These are phyloP conservation scores for Drosophila pectinifera DNA, from an alignment of 1,140 invertebrate genomes.

Conservation along the genomic window DNA sequence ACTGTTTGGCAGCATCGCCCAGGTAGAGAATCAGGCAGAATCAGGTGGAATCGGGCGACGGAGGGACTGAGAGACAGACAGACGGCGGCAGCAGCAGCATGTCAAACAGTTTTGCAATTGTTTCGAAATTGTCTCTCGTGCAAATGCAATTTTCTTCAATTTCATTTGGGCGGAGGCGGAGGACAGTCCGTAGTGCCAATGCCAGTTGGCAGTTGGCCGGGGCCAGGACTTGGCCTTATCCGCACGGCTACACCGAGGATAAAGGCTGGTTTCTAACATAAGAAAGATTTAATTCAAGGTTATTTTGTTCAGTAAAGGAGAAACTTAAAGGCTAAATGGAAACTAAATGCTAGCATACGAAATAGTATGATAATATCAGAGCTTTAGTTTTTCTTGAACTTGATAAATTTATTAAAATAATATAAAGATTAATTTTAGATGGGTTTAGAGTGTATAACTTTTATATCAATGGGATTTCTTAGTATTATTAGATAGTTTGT, in stretches of 20 bases:
- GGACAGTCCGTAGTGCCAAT: slow-evolving; percentile 53
- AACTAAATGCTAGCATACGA: too few relatives aligned
- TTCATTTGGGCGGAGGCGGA: slow-evolving; percentile 77
- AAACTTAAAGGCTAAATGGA: background rate
- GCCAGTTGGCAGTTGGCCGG: slow-evolving; percentile 66
- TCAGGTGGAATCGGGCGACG: slow-evolving; percentile 2
- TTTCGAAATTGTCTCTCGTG: slow-evolving; percentile 84
- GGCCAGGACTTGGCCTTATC: slow-evolving; percentile 33
- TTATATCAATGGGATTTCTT: too few relatives aligned
- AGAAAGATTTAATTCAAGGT: slow-evolving; percentile 3
- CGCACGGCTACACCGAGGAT: slow-evolving; percentile 30
- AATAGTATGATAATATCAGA: too few relatives aligned
- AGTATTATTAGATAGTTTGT: too few relatives aligned
- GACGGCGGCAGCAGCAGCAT: slow-evolving; percentile 56
- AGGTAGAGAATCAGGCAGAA: slow-evolving; percentile 21
- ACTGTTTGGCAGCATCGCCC: slow-evolving; percentile 79
- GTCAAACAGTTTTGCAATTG: slow-evolving; percentile 84
- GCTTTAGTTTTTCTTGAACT: too few relatives aligned
- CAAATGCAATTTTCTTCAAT: slow-evolving; percentile 84
- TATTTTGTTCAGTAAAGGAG: background rate
- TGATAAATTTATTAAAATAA: too few relatives aligned
- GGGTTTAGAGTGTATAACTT: too few relatives aligned
- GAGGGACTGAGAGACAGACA: slow-evolving; percentile 12
- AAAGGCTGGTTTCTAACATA: background rate
- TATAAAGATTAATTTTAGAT: too few relatives aligned